Base-by-base conservation (phyloP, 2,113 vertebrate genomes). In the Podiceps cristatus region DNA sequence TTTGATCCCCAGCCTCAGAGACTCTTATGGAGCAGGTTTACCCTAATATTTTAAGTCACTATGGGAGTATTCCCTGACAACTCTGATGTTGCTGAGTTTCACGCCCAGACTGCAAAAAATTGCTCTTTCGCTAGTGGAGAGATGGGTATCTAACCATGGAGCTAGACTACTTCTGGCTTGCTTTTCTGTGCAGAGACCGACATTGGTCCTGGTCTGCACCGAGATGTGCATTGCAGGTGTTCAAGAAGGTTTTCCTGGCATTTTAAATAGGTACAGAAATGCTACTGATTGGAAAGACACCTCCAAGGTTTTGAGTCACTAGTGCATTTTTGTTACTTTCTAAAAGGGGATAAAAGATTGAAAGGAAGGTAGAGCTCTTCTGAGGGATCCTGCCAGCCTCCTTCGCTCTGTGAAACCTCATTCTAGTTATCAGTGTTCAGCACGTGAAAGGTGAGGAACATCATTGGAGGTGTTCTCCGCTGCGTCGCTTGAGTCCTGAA, bases 401-500 rank as follows among this genome's bases (percentile, higher is more conserved):
- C 22, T 62, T 73, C 5, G 1, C 28, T 83, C 73, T 53, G 82
- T 24, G 60, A 64, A 42, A 40, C 17, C 23, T 19, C 13, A 3
- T n/a, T 68, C 45, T 28, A 19, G 18, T 79, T 42, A 0, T 13
- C 9, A 59, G 27, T 23, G 14, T 37, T 71, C 24, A 28, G 37
- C n/a, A 17, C 3, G 20, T 4, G 7, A 33, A 56, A 64, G 33
- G 4, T 35, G 76, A 69, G n/a, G 35, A 55, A 2, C n/a, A 5
- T n/a, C 16, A 2, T 19, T 49, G 33, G 4, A 27, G 49, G 9
- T 59, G 5, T 55, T 40, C 45, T 81, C 49, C 62, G 68, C 49
- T 35, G 50, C 1, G 2, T 40, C 7, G 4, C 37, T 64, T 0
- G 1, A 40, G 13, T 33, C n/a, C 42, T 24, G 9, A 88, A 75